Evolutionary conservation across 2,888 invertebrate genomes (phyloP).

Genomic region (Plebejus melissa): DNA sequence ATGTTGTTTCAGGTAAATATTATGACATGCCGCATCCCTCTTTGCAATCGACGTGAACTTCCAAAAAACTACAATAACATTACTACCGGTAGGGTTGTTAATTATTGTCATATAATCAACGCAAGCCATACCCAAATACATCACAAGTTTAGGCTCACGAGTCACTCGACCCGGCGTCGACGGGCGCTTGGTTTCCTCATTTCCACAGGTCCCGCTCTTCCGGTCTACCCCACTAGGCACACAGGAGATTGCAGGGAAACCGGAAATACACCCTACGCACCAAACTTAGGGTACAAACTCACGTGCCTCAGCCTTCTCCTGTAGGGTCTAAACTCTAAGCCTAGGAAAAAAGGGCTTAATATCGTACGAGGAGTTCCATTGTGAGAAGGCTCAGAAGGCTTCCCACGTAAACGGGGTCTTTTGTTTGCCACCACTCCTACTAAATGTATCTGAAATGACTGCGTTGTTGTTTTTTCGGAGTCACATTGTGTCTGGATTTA

Average conservation of each 20-base stretch:
- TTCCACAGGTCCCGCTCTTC: conserved; percentile 12
- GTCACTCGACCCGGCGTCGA: background rate
- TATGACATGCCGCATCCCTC: background rate
- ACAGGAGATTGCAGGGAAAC: background rate
- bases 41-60: too few relatives aligned
- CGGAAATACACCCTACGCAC: background rate
- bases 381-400: conserved; percentile 3
- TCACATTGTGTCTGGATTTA: conserved; percentile 20
- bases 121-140: background rate
- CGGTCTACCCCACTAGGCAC: background rate
- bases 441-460: conserved; percentile 23
- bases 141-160: conserved; percentile 1
- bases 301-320: background rate
- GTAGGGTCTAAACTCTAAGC: background rate
- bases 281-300: background rate
- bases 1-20: conserved; percentile 17
- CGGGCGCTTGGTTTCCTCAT: background rate
- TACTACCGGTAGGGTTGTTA: too few relatives aligned
- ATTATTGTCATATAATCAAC: too few relatives aligned
- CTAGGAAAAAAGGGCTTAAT: conserved; percentile 9
- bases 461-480: conserved; percentile 1
- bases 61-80: too few relatives aligned
- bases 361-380: conserved; percentile 10
- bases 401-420: conserved; percentile 11
- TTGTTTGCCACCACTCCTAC: conserved; percentile 23